Conservation (phyloP, 64 coral and sea anemone species). For the Platygyra sinensis region DNA sequence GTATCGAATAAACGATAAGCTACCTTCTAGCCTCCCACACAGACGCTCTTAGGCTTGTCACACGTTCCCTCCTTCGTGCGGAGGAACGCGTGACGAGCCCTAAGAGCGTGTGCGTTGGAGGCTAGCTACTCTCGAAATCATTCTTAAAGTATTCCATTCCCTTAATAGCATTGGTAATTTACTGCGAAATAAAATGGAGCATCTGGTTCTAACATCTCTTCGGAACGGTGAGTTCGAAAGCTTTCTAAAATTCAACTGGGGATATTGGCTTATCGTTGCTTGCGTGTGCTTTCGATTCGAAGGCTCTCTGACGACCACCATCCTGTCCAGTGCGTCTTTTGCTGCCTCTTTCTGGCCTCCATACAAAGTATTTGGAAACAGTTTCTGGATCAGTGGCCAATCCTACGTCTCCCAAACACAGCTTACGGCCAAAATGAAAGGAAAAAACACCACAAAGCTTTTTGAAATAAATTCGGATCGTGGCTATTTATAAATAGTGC, state of each 20-base stretch:
- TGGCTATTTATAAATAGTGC: slow-evolving; percentile 12
- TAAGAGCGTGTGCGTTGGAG: too few relatives aligned
- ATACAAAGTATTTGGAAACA: slow-evolving; percentile 17
- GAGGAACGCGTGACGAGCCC: too few relatives aligned
- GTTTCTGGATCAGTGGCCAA: slow-evolving; percentile 36
- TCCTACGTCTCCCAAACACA: neutral
- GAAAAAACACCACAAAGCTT: too few relatives aligned
- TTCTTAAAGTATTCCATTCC: neutral
- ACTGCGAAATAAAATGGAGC: slow-evolving; percentile 42
- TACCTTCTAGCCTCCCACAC: too few relatives aligned
- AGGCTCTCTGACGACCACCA: neutral
- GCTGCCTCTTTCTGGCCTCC: slow-evolving; percentile 41
- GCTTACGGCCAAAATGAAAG: too few relatives aligned
- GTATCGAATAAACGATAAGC: too few relatives aligned
- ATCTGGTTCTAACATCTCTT: neutral
- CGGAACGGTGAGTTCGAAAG: slow-evolving; percentile 16
- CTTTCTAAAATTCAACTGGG: slow-evolving; percentile 23
- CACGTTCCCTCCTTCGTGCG: too few relatives aligned
- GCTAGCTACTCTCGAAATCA: too few relatives aligned
- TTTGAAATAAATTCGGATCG: slow-evolving; percentile 12
- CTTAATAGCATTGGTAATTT: neutral
- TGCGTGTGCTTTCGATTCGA: neutral
- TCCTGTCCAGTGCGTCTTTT: slow-evolving; percentile 25
- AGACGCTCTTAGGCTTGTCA: too few relatives aligned
- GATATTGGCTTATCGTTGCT: neutral